Evolutionary conservation across 2,888 invertebrate species (phyloP), one percentile per base, ranked within the genome.

Genomic region (Apotomis capreana): DNA sequence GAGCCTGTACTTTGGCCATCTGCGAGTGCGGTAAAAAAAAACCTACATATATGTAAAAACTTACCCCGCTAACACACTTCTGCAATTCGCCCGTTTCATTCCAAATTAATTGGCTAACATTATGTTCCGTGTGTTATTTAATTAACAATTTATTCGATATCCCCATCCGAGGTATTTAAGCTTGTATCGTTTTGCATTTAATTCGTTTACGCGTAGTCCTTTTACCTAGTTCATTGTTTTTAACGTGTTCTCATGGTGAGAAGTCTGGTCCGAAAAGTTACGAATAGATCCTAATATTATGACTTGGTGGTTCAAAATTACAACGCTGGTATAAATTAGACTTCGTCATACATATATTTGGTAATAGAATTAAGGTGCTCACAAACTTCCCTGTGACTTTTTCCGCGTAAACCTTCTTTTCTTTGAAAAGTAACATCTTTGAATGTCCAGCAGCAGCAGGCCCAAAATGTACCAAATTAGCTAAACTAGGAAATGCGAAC

Each of bases 81-180:
- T 46, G 49, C 55, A 57, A 46, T 63, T 51, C 46, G 37, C 51
- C 78, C 78, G 77, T 76, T 76, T 82, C 83, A 81, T 84, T 85
- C 78, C 78, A 81, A 84, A 84, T 86, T 84, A 87, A 87, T 85
- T 84, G 81, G 78, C 73, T 70, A 74, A 78, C 80, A 82, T 81
- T 81, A 82, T 82, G 81, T 82, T 82, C 79, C 77, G 76, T 78
- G 78, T 80, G 71, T 72, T 68, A 68, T 68, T 71, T 81, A 79
- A 82, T 83, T 84, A 84, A 81, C 82, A 83, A 83, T 85, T 82
- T 84, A 85, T 84, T 80, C 80, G 80, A 81, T 84, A 81, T 77
- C 75, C 79, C 78, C 75, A 77, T 76, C 77, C 75, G 75, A 74
- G 75, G 71, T 76, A 78, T 77, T 80, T 64, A 62, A 64, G 36